Conservation (phyloP, 2,797 vertebrate genomes). For the Malacoraja senta region DNA sequence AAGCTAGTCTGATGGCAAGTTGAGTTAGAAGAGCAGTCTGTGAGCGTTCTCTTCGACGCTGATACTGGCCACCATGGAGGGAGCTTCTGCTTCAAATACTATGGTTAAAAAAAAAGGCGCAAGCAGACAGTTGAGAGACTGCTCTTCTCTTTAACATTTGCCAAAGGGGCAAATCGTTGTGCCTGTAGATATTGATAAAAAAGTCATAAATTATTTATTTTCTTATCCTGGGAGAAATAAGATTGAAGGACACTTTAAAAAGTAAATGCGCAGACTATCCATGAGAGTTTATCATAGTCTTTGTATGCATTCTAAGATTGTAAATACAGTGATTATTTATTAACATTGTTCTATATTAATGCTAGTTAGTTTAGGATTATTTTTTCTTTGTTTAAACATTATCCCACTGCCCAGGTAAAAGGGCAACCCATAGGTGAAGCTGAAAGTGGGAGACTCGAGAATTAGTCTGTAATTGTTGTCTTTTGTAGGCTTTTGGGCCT, state of each 20-base stretch:
- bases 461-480: slow-evolving; percentile 47
- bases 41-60: slow-evolving; percentile 53
- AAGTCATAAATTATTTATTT: slow-evolving; percentile 67
- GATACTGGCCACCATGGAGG: slow-evolving; percentile 46
- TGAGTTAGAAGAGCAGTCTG: slow-evolving; percentile 42
- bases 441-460: slow-evolving; percentile 47
- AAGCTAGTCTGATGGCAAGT: slow-evolving; percentile 26
- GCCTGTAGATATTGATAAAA: slow-evolving; percentile 48
- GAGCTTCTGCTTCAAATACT: slow-evolving; percentile 44
- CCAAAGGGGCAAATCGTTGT: slow-evolving; percentile 20
- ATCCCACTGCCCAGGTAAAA: slow-evolving; percentile 42
- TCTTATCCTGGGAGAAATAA: slow-evolving; percentile 50
- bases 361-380: slow-evolving; percentile 49
- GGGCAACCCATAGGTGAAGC: slow-evolving; percentile 44
- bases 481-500: slow-evolving; percentile 43
- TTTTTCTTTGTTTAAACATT: slow-evolving; percentile 45
- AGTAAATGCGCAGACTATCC: slow-evolving; percentile 54
- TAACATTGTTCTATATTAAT: slow-evolving; percentile 74
- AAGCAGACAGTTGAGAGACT: slow-evolving; percentile 50
- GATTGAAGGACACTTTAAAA: slow-evolving; percentile 53
- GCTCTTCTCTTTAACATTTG: slow-evolving; percentile 44
- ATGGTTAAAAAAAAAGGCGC: slow-evolving; percentile 63
- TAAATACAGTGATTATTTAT: slow-evolving; percentile 85
- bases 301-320: slow-evolving; percentile 63
- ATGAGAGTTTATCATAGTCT: slow-evolving; percentile 52